These are phyloP conservation scores for Oxyura jamaicensis DNA, from an alignment of 2,113 vertebrate genomes.

Conservation along the genomic window DNA sequence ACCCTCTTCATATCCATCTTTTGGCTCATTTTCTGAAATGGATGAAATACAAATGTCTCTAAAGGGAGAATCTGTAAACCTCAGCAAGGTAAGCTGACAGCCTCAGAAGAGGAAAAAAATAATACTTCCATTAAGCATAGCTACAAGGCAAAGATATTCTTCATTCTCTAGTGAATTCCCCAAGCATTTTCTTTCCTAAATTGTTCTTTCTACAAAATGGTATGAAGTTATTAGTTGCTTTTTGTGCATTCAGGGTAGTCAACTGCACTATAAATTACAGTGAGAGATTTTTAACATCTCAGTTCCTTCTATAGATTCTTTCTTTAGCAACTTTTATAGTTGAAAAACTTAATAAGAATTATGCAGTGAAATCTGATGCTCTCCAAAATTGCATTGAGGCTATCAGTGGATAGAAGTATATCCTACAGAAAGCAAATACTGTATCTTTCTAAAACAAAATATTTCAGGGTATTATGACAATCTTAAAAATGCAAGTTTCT, in stretches of 20 bases:
- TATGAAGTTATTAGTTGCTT: background rate
- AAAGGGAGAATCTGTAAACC: constrained; percentile 27
- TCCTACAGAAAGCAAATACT: background rate
- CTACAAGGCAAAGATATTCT: constrained; percentile 31
- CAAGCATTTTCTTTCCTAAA: background rate
- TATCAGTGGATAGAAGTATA: background rate
- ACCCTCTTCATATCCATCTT: background rate
- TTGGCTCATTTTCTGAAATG: background rate
- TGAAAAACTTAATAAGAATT: background rate
- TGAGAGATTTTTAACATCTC: background rate
- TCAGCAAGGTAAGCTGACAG: constrained; percentile 10
- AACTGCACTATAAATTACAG: background rate
- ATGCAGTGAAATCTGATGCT: background rate
- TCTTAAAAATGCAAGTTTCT: background rate
- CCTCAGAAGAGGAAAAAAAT: constrained; percentile 7
- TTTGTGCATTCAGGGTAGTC: background rate
- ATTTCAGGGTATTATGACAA: background rate
- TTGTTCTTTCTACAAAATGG: background rate
- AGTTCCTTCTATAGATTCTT: background rate
- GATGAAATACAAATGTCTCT: background rate
- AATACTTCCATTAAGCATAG: constrained; percentile 35
- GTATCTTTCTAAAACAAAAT: background rate
- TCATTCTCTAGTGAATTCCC: constrained; percentile 29
- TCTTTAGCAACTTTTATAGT: background rate
- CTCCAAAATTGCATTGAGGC: background rate